Evolutionary conservation across 2,797 vertebrate genomes (phyloP), one percentile per base, ranked within the genome.

Genomic region (Vireo griseus): DNA sequence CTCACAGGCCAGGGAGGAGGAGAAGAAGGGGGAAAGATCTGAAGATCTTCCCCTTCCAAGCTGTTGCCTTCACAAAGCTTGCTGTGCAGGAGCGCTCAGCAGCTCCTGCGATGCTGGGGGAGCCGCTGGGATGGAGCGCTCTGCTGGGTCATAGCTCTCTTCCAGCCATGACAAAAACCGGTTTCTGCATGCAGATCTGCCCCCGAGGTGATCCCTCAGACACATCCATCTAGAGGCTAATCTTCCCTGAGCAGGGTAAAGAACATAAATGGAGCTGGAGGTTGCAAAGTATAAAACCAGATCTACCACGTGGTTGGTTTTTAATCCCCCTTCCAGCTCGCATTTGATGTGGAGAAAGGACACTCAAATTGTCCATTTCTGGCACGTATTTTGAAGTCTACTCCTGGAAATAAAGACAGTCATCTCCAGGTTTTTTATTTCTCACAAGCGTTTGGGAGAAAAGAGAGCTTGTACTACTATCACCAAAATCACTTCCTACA

Each of bases 261-360:
- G 97, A 97, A 96, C 97, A 86, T 94, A 97, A 97, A 96, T 94
- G 97, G 97, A 97, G 95, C 96, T 97, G 95, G 95, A 98, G 97
- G 97, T 97, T 97, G 97, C 97, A 96, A 97, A 98, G 97, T 97
- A 96, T 96, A 97, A 98, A 97, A 97, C 97, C 94, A 97, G 96
- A 97, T 96, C 97, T 97, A 98, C 98, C 97, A 98, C 97, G 98
- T 98, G 98, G 98, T 97, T 97, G 96, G 96, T 96, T 97, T 97
- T 97, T 97, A 98, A 97, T 94, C 90, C 97, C 97, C 96, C 96
- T 96, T 97, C 97, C 97, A 97, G 97, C 94, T 97, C 68, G 66
- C 94, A 96, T 97, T 96, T 97, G 95, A 94, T 96, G 95, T 94
- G 94, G 95, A 96, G 94, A 94, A 91, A 92, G 88, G 93, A 97